phyloP scores from a whole-genome alignment of 2,888 invertebrate species.

The Stegophylla sp. region DNA sequence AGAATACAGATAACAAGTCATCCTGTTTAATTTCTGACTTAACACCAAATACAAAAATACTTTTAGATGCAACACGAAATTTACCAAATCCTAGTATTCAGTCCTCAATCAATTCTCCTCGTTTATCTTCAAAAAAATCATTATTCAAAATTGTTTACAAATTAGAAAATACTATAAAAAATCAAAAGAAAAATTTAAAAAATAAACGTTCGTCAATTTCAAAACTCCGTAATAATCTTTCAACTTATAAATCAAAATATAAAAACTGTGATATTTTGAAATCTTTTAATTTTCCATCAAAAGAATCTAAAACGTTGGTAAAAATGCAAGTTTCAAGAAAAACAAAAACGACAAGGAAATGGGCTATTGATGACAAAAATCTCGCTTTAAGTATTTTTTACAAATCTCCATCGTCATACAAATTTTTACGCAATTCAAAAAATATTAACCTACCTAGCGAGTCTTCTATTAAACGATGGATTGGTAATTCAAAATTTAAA shows the following conservation, averaged over 20 bases:
- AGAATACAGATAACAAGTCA: no score
- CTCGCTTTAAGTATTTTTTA: neutral
- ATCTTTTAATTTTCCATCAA: neutral
- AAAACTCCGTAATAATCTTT: neutral
- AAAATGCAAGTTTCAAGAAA: neutral
- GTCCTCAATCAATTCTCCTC: no score
- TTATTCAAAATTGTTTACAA: neutral
- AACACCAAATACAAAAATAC: no score
- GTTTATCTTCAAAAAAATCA: no score
- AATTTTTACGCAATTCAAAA: neutral
- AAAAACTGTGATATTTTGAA: neutral
- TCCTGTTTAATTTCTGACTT: no score
- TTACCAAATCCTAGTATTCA: no score
- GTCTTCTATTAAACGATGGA: neutral
- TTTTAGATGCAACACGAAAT: no score
- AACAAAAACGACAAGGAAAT: neutral
- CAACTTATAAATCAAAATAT: neutral
- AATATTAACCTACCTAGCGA: neutral
- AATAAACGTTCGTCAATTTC: neutral
- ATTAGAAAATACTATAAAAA: conserved; percentile 1
- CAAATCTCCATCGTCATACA: neutral
- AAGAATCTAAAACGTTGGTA: neutral
- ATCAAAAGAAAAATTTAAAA: neutral
- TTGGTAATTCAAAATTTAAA: conserved; percentile 8
- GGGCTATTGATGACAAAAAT: neutral